Base-by-base conservation (phyloP, 2,888 invertebrate species). In the Epirrita christyi region DNA sequence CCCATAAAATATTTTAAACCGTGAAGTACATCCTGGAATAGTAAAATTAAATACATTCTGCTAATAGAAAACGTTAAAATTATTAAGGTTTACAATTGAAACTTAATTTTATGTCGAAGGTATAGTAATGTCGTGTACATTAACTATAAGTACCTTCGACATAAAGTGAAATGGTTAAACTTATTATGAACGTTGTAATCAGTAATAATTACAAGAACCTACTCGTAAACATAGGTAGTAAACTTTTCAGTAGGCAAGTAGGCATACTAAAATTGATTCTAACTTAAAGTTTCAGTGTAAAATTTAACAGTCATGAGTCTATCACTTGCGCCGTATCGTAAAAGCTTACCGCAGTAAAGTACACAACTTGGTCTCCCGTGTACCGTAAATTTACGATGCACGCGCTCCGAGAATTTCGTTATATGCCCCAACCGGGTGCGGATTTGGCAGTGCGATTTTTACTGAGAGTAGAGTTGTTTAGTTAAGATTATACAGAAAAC, bases 361-460 rank as follows among this genome's bases (percentile, higher is more conserved):
- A 88, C 86, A 87, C 88, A 88, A 88, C 81, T 88, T 85, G 84
- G 81, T 84, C 86, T 81, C 84, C 75, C 72, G 83, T 81, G 85
- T 75, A 79, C 76, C 78, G 84, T 84, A 85, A 87, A 87, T 89
- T 88, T 88, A 85, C 86, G 87, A 85, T 86, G 86, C 85, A 86
- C 83, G 86, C 80, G 85, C 83, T 76, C 67, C 75, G 83, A 84
- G 86, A 86, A 85, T 86, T 85, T 83, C 79, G 86, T 85, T 82
- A 83, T 82, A 83, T 70, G 76, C 80, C 78, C 76, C 76, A 72
- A 74, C 76, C 79, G 76, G 73, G 75, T 76, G 75, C 73, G 77
- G 83, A 85, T 85, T 83, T 79, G 75, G 73, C 71, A 73, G 73
- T 67, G 74, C 75, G 81, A 82, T 84, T 84, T 83, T 85, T 80